Evolutionary conservation across 2,113 vertebrate genomes (phyloP), one percentile per base, ranked within the genome.

Genomic region (Phycodurus eques): DNA sequence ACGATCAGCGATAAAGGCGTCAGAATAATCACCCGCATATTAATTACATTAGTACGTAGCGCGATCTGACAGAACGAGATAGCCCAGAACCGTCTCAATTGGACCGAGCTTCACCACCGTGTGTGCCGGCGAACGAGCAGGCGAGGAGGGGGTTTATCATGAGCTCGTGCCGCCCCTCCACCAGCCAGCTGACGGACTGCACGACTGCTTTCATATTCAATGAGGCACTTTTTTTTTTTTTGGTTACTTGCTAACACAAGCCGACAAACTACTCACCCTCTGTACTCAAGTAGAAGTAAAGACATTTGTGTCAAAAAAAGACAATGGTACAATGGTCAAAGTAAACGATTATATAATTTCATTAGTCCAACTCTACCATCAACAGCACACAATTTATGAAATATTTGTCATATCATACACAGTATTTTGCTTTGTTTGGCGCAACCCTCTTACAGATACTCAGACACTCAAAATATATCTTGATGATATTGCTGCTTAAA

Each of bases 71-170:
- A 14, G 12, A 27, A 60, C 11, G 2, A 17, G 14, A 35, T 8
- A 61, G 31, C 31, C 6, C 19, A 12, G 63, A 20, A 22, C 2
- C 22, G 44, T 66, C 14, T 20, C 7, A 46, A 27, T 66, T 46
- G 27, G 27, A 62, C 60, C 10, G 14, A 19, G 19, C 8, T 35
- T 64, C 22, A 27, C 12, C 35, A 39, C 61, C 62, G 66, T 78
- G 54, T 83, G 73, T 63, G 69, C 83, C 82, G 80, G 81, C 19
- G 8, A 22, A 42, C 6, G 6, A 10, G 65, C 1, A 6, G 10
- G 43, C 13, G 44, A 10, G 11, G 44, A 9, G 3, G 14, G 46
- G 8, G 49, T 67, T 67, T 47, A 46, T 67, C 14, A 27, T 67
- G 47, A 12, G 5, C 43, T 47, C 3, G 65, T 47, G 9, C 43